phyloP scores from a whole-genome alignment of 2,113 vertebrate genomes.

The Cyphomyrus discorhynchus region DNA sequence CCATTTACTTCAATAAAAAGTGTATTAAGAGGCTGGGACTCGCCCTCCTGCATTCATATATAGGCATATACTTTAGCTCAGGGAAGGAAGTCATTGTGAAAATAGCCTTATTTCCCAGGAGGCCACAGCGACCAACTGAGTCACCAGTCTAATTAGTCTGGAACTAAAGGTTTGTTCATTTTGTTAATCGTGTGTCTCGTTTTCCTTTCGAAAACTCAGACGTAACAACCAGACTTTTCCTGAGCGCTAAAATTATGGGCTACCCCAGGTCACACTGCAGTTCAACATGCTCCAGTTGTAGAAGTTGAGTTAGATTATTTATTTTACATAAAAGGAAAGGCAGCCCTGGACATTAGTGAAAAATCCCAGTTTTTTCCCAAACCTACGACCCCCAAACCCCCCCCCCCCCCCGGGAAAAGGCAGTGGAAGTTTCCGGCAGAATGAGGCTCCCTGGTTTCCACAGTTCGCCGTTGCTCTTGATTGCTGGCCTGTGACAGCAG shows the following conservation, averaged over 20 bases:
- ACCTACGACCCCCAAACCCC: neutral
- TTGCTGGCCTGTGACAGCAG: neutral
- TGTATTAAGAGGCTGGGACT: neutral
- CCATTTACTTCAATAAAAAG: neutral
- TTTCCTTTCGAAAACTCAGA: neutral
- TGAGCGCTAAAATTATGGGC: neutral
- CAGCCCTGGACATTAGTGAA: neutral
- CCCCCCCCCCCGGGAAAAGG: neutral
- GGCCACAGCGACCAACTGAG: neutral
- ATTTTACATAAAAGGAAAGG: neutral
- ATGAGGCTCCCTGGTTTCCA: neutral
- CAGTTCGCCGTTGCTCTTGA: neutral
- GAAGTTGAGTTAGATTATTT: neutral
- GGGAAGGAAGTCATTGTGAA: neutral
- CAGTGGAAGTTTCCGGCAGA: neutral
- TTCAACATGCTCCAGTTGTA: neutral
- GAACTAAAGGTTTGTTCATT: neutral
- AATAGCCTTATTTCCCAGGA: neutral
- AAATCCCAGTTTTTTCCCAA: neutral
- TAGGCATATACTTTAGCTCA: neutral
- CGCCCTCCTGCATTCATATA: neutral
- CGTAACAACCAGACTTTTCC: neutral
- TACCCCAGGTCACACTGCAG: neutral
- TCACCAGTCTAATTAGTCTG: conserved; percentile 12
- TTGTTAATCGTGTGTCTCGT: neutral